phyloP scores from a whole-genome alignment of 2,113 vertebrate genomes.

The Alosa alosa region DNA sequence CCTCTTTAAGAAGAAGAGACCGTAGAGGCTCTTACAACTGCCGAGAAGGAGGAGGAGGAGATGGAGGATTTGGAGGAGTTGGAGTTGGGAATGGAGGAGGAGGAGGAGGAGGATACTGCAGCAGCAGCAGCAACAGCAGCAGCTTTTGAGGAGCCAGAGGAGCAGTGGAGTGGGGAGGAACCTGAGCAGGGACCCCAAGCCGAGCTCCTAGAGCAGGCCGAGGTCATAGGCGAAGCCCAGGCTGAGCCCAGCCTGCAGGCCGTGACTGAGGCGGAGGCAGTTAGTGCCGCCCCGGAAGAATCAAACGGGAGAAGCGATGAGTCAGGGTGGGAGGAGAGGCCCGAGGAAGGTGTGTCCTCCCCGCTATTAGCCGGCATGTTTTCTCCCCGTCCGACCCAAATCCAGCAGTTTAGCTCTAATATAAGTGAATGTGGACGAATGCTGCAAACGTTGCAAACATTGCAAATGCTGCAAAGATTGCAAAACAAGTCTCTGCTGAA shows the following conservation, averaged over 20 bases:
- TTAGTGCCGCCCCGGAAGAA: slow-evolving; percentile 71
- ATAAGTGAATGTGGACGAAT: slow-evolving; percentile 63
- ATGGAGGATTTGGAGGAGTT: slow-evolving; percentile 78
- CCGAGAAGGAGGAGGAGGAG: slow-evolving; percentile 80
- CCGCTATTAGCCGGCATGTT: slow-evolving; percentile 82
- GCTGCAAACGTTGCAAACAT: slow-evolving; percentile 57
- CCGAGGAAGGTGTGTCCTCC: slow-evolving; percentile 88
- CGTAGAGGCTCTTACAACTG: slow-evolving; percentile 79
- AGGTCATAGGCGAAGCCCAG: slow-evolving; percentile 74
- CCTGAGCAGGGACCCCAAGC: slow-evolving; percentile 70
- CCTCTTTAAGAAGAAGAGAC: slow-evolving; percentile 84
- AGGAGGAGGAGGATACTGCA: slow-evolving; percentile 76
- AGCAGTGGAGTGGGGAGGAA: slow-evolving; percentile 80
- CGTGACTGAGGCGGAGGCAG: slow-evolving; percentile 64
- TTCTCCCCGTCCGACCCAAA: slow-evolving; percentile 51
- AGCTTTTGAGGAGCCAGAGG: slow-evolving; percentile 80
- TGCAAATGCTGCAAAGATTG: slow-evolving; percentile 4
- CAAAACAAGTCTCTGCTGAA: slow-evolving; percentile 62
- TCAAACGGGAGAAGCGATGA: slow-evolving; percentile 75
- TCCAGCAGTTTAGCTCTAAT: slow-evolving; percentile 47
- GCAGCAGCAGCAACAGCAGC: slow-evolving; percentile 71
- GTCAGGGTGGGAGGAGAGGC: slow-evolving; percentile 71
- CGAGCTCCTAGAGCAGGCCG: slow-evolving; percentile 74
- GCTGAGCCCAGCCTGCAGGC: slow-evolving; percentile 68
- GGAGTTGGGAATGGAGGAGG: slow-evolving; percentile 73